phyloP scores from a whole-genome alignment of 2,797 vertebrate genomes.

The Pseudochirops corinnae region DNA sequence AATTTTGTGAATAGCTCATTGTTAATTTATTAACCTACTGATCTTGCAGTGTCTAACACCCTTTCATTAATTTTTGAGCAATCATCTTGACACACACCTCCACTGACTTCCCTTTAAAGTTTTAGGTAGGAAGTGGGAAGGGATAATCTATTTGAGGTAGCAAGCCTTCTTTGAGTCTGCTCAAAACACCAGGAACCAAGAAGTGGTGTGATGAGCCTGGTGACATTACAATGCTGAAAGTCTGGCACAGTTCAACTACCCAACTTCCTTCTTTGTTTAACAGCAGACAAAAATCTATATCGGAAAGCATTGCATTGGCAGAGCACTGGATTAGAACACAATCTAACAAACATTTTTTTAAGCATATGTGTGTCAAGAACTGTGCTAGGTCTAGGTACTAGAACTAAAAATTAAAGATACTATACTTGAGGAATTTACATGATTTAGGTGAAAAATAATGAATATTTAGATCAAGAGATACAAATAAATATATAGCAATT shows the following conservation, averaged over 20 bases:
- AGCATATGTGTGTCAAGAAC: neutral
- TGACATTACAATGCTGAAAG: slow-evolving; percentile 41
- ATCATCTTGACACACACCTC: slow-evolving; percentile 58
- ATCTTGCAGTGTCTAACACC: neutral
- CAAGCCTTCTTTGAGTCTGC: slow-evolving; percentile 1
- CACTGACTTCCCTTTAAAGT: slow-evolving; percentile 12
- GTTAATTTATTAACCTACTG: slow-evolving; percentile 51
- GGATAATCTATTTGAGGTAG: neutral
- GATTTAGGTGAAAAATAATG: neutral
- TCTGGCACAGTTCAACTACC: slow-evolving; percentile 32
- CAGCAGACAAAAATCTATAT: neutral
- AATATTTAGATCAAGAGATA: neutral
- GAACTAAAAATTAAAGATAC: neutral
- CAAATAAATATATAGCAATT: neutral
- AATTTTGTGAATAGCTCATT: slow-evolving; percentile 26
- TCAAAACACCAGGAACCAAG: slow-evolving; percentile 67
- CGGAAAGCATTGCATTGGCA: slow-evolving; percentile 9
- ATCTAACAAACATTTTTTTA: neutral
- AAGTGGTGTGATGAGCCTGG: slow-evolving; percentile 43
- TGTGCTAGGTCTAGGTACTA: neutral
- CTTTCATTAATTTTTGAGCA: slow-evolving; percentile 72
- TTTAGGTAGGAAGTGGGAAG: neutral
- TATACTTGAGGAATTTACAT: neutral
- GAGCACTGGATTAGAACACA: neutral
- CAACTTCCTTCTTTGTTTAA: slow-evolving; percentile 23